Evolutionary conservation across 2,113 vertebrate genomes (phyloP).

Genomic region (Etheostoma spectabile): DNA sequence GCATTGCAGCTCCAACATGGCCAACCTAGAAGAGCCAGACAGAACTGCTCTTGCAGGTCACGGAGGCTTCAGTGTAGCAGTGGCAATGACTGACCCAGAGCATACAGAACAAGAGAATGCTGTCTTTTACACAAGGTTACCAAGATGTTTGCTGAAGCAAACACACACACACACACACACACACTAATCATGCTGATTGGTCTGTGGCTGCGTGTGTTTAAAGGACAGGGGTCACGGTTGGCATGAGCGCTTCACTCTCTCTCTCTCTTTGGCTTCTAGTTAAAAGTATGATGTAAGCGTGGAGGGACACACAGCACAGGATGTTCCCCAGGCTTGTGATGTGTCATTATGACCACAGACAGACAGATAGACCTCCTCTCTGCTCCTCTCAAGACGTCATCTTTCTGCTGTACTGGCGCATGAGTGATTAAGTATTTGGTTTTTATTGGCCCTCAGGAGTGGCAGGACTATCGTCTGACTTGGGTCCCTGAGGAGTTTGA

Average conservation of each 20-base stretch:
- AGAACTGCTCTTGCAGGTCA: constrained; percentile 13
- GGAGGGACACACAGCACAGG: constrained; percentile 31
- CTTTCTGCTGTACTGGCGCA: constrained; percentile 20
- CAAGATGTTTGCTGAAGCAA: too few relatives aligned
- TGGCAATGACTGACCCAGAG: constrained; percentile 33
- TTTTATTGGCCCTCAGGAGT: constrained; percentile 86
- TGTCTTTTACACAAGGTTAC: constrained; percentile 36
- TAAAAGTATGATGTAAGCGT: constrained; percentile 28
- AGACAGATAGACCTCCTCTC: constrained; percentile 17
- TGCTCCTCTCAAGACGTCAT: not conserved
- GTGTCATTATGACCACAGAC: constrained; percentile 11
- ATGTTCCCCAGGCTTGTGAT: constrained; percentile 12
- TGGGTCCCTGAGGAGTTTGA: constrained; percentile 97
- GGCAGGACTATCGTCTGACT: constrained; percentile 96
- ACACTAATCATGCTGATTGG: constrained; percentile 51
- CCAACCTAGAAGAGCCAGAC: constrained; percentile 3
- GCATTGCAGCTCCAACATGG: constrained; percentile 27
- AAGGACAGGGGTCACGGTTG: constrained; percentile 37
- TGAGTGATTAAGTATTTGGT: constrained; percentile 36
- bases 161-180: too few relatives aligned
- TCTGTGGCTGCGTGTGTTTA: constrained; percentile 33
- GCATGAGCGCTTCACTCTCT: constrained; percentile 17
- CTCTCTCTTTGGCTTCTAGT: constrained; percentile 12
- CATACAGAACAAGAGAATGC: constrained; percentile 36
- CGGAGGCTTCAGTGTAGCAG: constrained; percentile 2